phyloP scores from a whole-genome alignment of 2,888 invertebrate species.

The Phaonia tiefii region DNA sequence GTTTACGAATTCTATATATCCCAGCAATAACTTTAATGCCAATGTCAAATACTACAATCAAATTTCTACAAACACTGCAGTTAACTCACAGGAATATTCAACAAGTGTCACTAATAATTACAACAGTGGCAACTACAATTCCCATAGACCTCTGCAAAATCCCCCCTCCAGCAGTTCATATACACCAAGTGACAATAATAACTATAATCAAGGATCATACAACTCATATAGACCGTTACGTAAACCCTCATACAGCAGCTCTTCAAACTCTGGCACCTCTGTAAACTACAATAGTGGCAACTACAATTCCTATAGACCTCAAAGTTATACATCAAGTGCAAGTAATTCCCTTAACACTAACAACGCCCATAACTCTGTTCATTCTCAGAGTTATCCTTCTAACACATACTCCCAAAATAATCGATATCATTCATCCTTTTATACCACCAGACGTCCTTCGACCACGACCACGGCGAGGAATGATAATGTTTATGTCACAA shows the following conservation, averaged over 20 bases:
- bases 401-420: constrained; percentile 62
- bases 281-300: no score
- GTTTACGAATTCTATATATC: constrained; percentile 25
- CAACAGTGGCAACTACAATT: constrained; percentile 29
- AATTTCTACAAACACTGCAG: constrained; percentile 30
- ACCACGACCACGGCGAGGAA: constrained; percentile 63
- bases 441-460: constrained; percentile 48
- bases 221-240: no score
- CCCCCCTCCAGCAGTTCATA: not conserved
- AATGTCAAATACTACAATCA: constrained; percentile 26
- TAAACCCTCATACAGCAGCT: no score
- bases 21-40: constrained; percentile 20
- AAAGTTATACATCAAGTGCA: no score
- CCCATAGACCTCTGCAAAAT: constrained; percentile 38
- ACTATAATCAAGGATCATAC: no score
- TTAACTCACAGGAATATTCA: not conserved
- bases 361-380: not conserved
- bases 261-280: no score
- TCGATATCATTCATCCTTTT: constrained; percentile 70
- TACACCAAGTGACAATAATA: no score
- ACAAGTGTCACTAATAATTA: constrained; percentile 9
- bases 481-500: constrained; percentile 78
- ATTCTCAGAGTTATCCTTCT: not conserved
- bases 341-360: not conserved
- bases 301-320: not conserved